These are phyloP conservation scores for Taeniopygia guttata DNA, from an alignment of 2,797 vertebrate genomes.

Conservation along the genomic window DNA sequence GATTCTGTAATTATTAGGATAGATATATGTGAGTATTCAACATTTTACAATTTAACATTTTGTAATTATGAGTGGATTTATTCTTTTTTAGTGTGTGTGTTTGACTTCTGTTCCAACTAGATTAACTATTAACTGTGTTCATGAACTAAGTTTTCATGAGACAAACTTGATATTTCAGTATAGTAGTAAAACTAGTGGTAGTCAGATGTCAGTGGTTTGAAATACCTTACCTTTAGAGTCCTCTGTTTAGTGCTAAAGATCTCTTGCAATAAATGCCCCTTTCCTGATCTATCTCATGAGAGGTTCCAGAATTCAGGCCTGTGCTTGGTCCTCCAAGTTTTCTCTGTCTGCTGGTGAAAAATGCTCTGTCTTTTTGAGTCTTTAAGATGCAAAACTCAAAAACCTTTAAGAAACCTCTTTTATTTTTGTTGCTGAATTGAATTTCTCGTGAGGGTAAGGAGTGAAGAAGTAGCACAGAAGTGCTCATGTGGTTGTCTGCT, in stretches of 20 bases:
- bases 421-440: background rate
- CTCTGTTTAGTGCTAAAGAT: background rate
- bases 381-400: background rate
- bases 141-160: background rate
- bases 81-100: background rate
- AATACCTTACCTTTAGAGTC: background rate
- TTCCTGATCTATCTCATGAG: background rate
- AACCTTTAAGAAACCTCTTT: background rate
- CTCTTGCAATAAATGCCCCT: background rate
- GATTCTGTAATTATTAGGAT: background rate
- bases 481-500: background rate
- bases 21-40: background rate
- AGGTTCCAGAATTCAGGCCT: background rate
- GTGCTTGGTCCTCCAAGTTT: background rate
- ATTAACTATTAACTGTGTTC: background rate
- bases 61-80: background rate
- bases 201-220: background rate
- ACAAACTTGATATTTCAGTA: background rate
- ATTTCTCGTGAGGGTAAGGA: background rate
- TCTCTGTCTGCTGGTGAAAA: background rate
- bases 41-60: background rate
- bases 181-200: background rate
- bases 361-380: background rate
- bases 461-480: background rate
- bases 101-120: background rate